Conservation (phyloP, 2,888 invertebrate genomes). For the Spilosoma lubricipeda region DNA sequence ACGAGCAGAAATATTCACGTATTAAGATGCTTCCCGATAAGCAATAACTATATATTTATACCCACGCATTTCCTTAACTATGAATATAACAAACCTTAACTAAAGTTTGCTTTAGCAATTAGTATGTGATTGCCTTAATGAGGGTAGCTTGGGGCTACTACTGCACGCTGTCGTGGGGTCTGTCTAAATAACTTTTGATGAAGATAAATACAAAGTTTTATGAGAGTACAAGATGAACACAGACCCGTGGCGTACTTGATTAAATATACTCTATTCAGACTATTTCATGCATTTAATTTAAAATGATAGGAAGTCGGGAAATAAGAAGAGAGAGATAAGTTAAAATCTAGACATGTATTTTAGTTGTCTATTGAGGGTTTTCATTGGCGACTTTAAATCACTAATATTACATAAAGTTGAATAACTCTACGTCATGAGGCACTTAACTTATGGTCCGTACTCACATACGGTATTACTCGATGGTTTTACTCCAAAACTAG, state of each 20-base stretch:
- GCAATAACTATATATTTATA: background rate
- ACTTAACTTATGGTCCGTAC: too few relatives aligned
- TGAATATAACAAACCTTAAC: conserved; percentile 12
- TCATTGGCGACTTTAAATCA: too few relatives aligned
- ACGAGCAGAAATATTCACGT: background rate
- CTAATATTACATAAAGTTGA: too few relatives aligned
- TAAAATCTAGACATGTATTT: background rate
- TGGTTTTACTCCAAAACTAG: too few relatives aligned
- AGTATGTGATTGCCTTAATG: conserved; percentile 39
- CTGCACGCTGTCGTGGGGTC: background rate
- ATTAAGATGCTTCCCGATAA: too few relatives aligned
- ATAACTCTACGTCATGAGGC: too few relatives aligned
- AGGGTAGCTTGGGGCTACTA: conserved; percentile 13
- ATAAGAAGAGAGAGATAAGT: background rate
- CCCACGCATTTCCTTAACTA: background rate
- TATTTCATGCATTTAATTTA: background rate
- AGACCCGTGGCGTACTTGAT: background rate
- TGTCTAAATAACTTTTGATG: background rate
- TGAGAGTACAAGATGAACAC: background rate
- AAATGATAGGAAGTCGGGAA: background rate
- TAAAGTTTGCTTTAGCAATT: conserved; percentile 29
- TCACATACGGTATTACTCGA: too few relatives aligned
- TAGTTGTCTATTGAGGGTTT: background rate
- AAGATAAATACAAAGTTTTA: conserved; percentile 3
- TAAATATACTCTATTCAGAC: background rate